phyloP scores from a whole-genome alignment of 2,113 vertebrate species.

The Sapajus apella region DNA sequence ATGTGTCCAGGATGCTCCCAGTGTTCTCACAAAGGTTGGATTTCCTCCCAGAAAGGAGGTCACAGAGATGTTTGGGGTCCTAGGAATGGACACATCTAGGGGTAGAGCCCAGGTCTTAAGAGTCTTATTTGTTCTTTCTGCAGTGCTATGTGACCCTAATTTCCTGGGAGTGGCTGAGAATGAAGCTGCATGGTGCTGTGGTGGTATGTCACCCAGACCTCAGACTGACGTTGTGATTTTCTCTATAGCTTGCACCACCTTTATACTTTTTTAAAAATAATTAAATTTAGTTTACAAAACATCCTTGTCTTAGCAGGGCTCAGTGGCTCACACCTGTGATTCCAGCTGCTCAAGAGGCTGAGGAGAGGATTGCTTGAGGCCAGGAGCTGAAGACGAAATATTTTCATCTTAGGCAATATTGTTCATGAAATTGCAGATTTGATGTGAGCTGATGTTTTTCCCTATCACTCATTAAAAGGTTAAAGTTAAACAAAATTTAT shows the following conservation, averaged over 20 bases:
- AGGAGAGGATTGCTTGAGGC: too few species aligned
- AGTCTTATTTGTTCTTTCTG: background rate
- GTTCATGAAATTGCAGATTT: background rate
- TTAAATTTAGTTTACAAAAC: background rate
- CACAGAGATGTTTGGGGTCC: background rate
- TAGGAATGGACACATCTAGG: background rate
- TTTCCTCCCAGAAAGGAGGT: background rate
- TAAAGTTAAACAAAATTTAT: slow-evolving; percentile 2
- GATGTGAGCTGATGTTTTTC: background rate
- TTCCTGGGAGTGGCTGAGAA: background rate
- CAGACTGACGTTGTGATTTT: background rate
- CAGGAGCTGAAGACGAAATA: too few species aligned
- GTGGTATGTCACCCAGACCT: background rate
- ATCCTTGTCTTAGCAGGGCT: background rate
- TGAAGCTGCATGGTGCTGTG: background rate
- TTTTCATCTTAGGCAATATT: background rate
- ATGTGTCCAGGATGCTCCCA: background rate
- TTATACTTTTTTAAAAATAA: background rate
- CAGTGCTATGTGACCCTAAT: background rate
- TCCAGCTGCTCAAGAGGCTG: too few species aligned
- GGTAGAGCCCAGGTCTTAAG: background rate
- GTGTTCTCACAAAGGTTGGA: background rate
- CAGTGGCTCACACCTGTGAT: too few species aligned
- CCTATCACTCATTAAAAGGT: background rate
- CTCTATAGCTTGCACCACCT: background rate